Conservation (phyloP, 1,140 invertebrate species). For the Orussus abietinus region DNA sequence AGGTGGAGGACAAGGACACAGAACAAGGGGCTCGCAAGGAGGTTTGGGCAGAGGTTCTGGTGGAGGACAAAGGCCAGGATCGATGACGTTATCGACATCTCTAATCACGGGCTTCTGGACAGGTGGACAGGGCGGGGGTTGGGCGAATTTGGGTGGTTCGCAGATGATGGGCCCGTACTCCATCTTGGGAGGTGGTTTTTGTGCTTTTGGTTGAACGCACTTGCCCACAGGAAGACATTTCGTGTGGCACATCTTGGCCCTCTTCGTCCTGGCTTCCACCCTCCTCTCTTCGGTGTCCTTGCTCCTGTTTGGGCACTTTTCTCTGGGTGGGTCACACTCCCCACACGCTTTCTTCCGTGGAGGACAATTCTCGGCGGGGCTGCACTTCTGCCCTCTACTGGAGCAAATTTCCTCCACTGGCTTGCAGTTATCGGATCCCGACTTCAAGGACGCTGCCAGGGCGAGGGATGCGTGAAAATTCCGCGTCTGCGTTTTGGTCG, state of each 20-base stretch:
- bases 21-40: conserved; percentile 21
- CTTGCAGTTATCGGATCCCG: conserved; percentile 10
- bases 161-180: conserved; percentile 18
- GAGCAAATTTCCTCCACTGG: conserved; percentile 14
- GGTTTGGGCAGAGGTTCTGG: conserved; percentile 28
- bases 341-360: too few relatives aligned
- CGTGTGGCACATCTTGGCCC: too few relatives aligned
- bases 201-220: too few relatives aligned
- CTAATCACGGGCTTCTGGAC: not conserved
- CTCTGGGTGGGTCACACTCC: too few relatives aligned
- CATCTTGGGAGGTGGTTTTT: conserved; percentile 18
- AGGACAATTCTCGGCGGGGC: too few relatives aligned
- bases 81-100: too few relatives aligned
- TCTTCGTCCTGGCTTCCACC: not conserved
- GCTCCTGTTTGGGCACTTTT: not conserved
- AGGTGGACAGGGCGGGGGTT: conserved; percentile 16
- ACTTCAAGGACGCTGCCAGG: not conserved
- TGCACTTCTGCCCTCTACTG: too few relatives aligned
- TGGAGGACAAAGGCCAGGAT: conserved; percentile 16
- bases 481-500: not conserved
- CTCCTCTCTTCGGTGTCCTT: not conserved
- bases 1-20: conserved; percentile 33
- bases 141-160: conserved; percentile 19
- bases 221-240: not conserved
- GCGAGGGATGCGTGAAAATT: not conserved